Percentiles rank a stretch among this genome's conserved stretches.
Evolutionary conservation across 2,113 vertebrate species (phyloP).

Genomic region (Xenopus laevis): DNA sequence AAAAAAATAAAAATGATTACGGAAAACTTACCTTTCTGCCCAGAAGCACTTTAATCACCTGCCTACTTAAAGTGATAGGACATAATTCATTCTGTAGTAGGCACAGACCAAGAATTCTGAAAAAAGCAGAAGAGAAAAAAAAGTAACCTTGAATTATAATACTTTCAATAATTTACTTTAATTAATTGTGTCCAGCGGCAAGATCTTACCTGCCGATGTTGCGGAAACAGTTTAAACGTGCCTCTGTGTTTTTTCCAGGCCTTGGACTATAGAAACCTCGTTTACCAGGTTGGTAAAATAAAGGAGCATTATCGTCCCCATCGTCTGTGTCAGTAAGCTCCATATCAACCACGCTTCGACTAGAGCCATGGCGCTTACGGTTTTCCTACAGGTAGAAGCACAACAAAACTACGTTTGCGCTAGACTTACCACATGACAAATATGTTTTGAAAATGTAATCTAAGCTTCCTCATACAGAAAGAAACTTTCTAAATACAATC

Average conservation of each 20-base stretch:
- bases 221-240: conserved; percentile 94
- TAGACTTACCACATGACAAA: too few species aligned
- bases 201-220: conserved; percentile 89
- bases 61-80: conserved; percentile 95
- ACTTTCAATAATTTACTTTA: too few species aligned
- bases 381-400: conserved; percentile 76
- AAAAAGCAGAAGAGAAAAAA: conserved; percentile 32
- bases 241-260: conserved; percentile 97
- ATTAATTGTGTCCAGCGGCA: too few species aligned
- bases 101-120: conserved; percentile 94
- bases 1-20: too few species aligned
- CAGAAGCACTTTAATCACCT: conserved; percentile 97
- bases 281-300: conserved; percentile 97
- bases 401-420: background rate
- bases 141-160: too few species aligned
- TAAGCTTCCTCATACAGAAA: too few species aligned
- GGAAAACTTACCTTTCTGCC: conserved; percentile 89
- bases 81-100: conserved; percentile 97
- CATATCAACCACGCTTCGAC: conserved; percentile 96
- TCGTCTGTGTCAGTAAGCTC: conserved; percentile 95
- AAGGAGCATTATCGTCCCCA: conserved; percentile 90
- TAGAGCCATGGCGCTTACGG: conserved; percentile 91
- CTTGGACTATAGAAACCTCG: conserved; percentile 95
- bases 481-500: too few species aligned
- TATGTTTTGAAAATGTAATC: too few species aligned